Base-by-base conservation (phyloP, 1,140 invertebrate species). In the Drosophila trapezifrons region DNA sequence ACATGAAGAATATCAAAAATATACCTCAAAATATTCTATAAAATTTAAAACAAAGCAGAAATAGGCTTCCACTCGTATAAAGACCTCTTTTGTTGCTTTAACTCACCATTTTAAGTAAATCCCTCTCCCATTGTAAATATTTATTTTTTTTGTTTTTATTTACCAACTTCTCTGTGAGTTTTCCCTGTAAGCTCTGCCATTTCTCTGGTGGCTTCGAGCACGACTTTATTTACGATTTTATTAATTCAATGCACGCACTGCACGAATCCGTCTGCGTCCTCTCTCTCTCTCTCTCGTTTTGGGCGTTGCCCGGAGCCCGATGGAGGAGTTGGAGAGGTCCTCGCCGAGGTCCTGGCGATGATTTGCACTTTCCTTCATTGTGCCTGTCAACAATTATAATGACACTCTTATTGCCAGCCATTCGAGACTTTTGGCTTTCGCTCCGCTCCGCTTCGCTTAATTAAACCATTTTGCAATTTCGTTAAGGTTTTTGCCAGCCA, bases 381-480 rank as follows among this genome's bases (percentile, higher is more conserved):
- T 58, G 70, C 47, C 59, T 72, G 65, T 59, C 66, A 58, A 69
- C 80, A 72, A 83, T 87, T 83, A 83, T 89, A 86, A 87, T 87
- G 84, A 89, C 84, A 87, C 76, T 86, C 83, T 77, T 83, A 83
- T 80, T 87, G 83, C 82, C 83, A 72, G 83, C 79, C 83, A 87
- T 87, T 87, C 78, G 76, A 65, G 73, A 76, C 54, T 52, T 72
- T 75, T 38, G 35, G 67, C 63, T 51, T 56, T 55, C 63, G 62
- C 66, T 77, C 65, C 76, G 70, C 77, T 82, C 73, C 73, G 79
- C 81, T 76, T 51, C 69, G 63, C 77, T 80, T 80, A 85, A 85
- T 84, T 84, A 85, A 84, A 85, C 81, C 82, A 84, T 80, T 76
- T 86, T 86, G 76, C 83, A 82, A 87, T 87, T 87, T 73, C 55